Base-by-base conservation (phyloP, 2,113 vertebrate genomes). In the Oplegnathus fasciatus region DNA sequence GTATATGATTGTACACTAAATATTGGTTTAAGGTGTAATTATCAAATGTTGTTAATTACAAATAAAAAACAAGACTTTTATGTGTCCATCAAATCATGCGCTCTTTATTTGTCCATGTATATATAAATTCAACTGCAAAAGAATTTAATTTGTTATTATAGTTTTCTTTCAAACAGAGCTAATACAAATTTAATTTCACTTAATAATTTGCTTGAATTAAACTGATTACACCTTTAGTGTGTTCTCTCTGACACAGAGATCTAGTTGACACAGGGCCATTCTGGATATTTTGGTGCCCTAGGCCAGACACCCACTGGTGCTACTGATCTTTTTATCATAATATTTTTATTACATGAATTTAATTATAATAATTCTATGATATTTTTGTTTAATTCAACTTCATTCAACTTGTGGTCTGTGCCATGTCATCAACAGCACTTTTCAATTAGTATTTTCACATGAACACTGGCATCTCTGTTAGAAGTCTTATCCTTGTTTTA, bases 31-130 rank as follows among this genome's bases (percentile, higher is more conserved):
- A 20, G 5, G 2, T 40, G 26, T 54, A 18, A 15, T 54, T 13
- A n/a, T 48, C 32, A 48, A 26, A 9, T 11, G 24, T 8, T 65
- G 46, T 34, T 5, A 40, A 52, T 18, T 50, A 37, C 34, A 44
- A 62, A 62, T 83, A 65, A 78, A 62, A 40, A 34, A 54, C 4
- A 30, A 55, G 20, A 64, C 55, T 40, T 68, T 66, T 6, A 1
- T 34, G 57, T 65, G 46, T 62, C 10, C 14, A 42, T 68, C 5
- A 32, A 30, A 34, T 55, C 4, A 46, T 44, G 26, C 44, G 15
- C 2, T 55, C 3, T 57, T 67, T 50, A 48, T 50, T 62, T 62
- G 28, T 52, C 17, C 2, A 52, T 34, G 32, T 50, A 34, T 24
- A 14, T 4, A 46, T 26, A 17, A 55, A n/a, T n/a, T 71, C 46